phyloP scores from a whole-genome alignment of 2,113 vertebrate genomes.

The Laticauda colubrina region DNA sequence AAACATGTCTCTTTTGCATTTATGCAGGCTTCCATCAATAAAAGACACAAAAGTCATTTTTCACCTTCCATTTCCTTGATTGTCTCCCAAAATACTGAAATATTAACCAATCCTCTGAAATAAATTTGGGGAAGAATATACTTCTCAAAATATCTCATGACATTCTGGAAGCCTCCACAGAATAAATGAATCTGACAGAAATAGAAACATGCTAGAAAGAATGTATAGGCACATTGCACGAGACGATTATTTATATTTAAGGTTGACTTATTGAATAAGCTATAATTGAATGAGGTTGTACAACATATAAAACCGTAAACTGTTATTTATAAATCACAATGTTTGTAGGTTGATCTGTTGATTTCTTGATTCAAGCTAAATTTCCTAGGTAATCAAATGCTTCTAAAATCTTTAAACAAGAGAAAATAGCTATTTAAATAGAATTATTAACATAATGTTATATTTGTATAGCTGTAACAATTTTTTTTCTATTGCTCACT shows the following conservation, averaged over 20 bases:
- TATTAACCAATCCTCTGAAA: not conserved
- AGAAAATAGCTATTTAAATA: not conserved
- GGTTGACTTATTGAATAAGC: not conserved
- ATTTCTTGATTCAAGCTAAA: not conserved
- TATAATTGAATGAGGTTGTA: not conserved
- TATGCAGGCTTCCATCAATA: not conserved
- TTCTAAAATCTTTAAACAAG: not conserved
- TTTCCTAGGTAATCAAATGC: not conserved
- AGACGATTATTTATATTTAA: not conserved
- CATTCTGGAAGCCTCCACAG: not conserved
- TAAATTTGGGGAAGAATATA: not conserved
- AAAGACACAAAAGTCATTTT: not conserved
- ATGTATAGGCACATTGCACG: not conserved
- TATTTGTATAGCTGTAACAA: not conserved
- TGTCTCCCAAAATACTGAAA: not conserved
- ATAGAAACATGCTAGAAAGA: not conserved
- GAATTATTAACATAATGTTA: not conserved
- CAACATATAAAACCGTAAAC: not conserved
- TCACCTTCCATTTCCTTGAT: not conserved
- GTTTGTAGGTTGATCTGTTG: not conserved
- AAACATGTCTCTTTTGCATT: not conserved
- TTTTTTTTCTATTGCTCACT: not conserved
- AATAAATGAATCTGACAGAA: not conserved
- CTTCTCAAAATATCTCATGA: not conserved
- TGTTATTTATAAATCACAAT: not conserved